These are phyloP conservation scores for Malthinus flaveolus DNA, from an alignment of 2,888 invertebrate genomes.

Conservation along the genomic window DNA sequence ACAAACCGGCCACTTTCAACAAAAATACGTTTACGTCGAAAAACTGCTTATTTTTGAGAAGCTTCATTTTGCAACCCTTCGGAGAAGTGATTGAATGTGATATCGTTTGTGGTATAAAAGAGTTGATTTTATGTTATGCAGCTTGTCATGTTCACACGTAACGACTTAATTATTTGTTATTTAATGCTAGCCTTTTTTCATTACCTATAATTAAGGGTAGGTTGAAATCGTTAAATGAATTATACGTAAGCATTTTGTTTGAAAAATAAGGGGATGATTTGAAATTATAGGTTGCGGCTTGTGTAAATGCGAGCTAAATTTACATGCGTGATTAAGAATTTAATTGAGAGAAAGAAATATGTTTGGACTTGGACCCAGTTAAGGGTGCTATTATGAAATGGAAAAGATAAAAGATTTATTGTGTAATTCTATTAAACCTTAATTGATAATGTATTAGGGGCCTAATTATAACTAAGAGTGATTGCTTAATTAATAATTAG, in stretches of 20 bases:
- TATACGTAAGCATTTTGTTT: not conserved
- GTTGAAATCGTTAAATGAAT: constrained; percentile 1
- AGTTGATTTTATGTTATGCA: constrained; percentile 1
- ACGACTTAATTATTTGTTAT: not conserved
- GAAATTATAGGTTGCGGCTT: no score
- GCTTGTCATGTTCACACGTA: constrained; percentile 15
- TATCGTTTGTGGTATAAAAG: not conserved
- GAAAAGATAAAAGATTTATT: no score
- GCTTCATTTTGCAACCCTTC: not conserved
- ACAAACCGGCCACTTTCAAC: constrained; percentile 34
- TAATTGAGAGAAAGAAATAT: no score
- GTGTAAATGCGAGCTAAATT: no score
- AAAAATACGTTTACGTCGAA: constrained; percentile 34
- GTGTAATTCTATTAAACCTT: no score
- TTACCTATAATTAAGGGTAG: constrained; percentile 3
- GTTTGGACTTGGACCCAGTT: no score
- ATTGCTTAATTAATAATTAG: no score
- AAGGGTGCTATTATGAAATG: no score
- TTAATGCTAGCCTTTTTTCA: not conserved
- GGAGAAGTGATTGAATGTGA: not conserved
- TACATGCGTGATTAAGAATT: no score
- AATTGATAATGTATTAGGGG: no score
- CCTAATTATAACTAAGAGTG: no score
- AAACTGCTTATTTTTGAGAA: constrained; percentile 14
- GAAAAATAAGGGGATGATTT: not conserved